A percentile compares a stretch with the other conserved stretches of the same genome.
Evolutionary conservation across 2,888 invertebrate genomes (phyloP).

Genomic region (Osedax fenrisi): DNA sequence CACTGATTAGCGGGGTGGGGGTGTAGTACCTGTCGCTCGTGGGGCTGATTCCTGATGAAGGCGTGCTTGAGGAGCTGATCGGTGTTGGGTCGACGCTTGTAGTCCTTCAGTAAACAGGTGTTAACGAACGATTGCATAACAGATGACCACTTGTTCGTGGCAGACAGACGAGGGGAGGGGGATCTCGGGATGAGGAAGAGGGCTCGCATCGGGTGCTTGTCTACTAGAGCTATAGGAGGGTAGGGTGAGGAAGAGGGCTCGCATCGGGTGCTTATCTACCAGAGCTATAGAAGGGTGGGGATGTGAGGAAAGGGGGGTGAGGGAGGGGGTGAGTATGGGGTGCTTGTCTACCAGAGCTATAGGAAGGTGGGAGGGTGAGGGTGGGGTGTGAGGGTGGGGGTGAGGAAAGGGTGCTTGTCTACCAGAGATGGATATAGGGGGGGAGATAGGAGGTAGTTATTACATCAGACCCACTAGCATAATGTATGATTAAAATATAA

Average conservation of each 20-base stretch:
- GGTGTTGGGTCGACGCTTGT: constrained; percentile 93
- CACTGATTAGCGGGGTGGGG: no score
- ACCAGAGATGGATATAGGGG: constrained; percentile 61
- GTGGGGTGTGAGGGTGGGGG: constrained; percentile 72
- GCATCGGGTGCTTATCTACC: constrained; percentile 98
- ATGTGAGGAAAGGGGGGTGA: constrained; percentile 62
- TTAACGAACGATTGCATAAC: constrained; percentile 93
- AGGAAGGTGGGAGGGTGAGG: constrained; percentile 39
- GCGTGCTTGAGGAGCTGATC: constrained; percentile 92
- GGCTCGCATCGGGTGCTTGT: constrained; percentile 98
- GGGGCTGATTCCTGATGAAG: constrained; percentile 95
- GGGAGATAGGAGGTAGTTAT: no score
- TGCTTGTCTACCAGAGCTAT: constrained; percentile 87
- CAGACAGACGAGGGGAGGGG: constrained; percentile 84
- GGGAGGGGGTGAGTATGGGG: constrained; percentile 95
- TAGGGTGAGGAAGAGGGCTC: constrained; percentile 90
- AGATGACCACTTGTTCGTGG: constrained; percentile 71
- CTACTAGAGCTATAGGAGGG: constrained; percentile 65
- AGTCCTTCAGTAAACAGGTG: constrained; percentile 94
- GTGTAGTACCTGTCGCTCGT: constrained; percentile 95
- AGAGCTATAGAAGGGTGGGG: constrained; percentile 56
- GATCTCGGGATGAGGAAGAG: constrained; percentile 94
- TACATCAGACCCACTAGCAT: no score
- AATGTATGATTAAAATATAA: no score
- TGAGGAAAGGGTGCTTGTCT: constrained; percentile 98